Evolutionary conservation across 2,888 invertebrate genomes (phyloP).

Genomic region (Julus scanicus): DNA sequence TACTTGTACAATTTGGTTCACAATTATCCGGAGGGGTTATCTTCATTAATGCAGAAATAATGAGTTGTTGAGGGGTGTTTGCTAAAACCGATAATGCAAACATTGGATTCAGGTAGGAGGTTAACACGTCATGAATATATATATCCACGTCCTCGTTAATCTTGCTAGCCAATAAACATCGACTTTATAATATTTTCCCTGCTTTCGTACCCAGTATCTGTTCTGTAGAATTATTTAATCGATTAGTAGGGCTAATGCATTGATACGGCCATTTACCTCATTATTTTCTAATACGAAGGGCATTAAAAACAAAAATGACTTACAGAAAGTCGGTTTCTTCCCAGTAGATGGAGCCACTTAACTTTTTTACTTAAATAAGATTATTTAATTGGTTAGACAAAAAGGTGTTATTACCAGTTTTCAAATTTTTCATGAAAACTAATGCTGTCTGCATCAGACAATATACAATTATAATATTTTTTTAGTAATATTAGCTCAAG

Average conservation of each 20-base stretch:
- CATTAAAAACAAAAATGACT: slow-evolving; percentile 8
- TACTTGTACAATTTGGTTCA: background rate
- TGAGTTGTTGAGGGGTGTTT: slow-evolving; percentile 25
- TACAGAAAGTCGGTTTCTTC: background rate
- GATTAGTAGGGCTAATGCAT: slow-evolving; percentile 14
- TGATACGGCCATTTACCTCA: background rate
- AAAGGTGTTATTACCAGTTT: too few relatives aligned
- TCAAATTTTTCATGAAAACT: too few relatives aligned
- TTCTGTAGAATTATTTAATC: background rate
- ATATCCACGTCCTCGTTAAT: slow-evolving; percentile 2
- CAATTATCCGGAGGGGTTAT: slow-evolving; percentile 39
- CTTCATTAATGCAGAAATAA: slow-evolving; percentile 38
- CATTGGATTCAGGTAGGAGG: slow-evolving; percentile 30
- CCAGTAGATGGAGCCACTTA: background rate
- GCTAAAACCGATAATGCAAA: background rate
- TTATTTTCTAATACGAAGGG: background rate
- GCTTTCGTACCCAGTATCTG: background rate
- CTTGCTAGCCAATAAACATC: background rate
- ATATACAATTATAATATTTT: too few relatives aligned
- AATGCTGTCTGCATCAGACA: too few relatives aligned
- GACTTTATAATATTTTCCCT: background rate
- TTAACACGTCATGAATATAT: background rate
- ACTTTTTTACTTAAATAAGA: too few relatives aligned
- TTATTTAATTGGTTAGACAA: too few relatives aligned
- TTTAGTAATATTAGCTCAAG: too few relatives aligned